Evolutionary conservation across 2,888 invertebrate genomes (phyloP).

Genomic region (Pycnomerus fuliginosus): DNA sequence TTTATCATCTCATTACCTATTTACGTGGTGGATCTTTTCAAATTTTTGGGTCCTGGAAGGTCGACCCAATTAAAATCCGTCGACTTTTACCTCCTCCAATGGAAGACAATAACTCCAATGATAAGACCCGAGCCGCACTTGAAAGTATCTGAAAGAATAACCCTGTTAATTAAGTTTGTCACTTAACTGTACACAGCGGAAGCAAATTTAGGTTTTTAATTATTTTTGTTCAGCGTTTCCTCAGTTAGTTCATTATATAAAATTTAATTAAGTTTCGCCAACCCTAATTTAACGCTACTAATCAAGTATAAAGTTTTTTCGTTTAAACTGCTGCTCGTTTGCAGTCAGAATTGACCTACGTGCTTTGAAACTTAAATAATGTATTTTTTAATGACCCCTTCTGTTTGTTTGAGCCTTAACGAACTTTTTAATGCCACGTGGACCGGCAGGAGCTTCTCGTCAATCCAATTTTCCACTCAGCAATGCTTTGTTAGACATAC

Average conservation of each 20-base stretch:
- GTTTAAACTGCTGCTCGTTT: constrained; percentile 49
- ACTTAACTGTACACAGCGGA: constrained; percentile 52
- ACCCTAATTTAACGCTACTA: constrained; percentile 56
- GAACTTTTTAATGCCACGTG: constrained; percentile 9
- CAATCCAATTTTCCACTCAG: constrained; percentile 6
- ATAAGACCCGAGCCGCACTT: constrained; percentile 46
- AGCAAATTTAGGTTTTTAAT: constrained; percentile 56
- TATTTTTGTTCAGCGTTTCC: constrained; percentile 57
- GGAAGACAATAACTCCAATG: constrained; percentile 26
- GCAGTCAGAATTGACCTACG: constrained; percentile 52
- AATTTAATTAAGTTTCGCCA: constrained; percentile 56
- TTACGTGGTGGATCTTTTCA: constrained; percentile 34
- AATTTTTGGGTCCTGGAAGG: neutral
- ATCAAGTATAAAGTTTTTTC: constrained; percentile 56
- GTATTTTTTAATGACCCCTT: constrained; percentile 47
- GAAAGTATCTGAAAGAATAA: constrained; percentile 50
- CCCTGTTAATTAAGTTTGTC: constrained; percentile 56
- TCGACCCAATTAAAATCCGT: neutral
- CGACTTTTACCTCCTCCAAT: neutral
- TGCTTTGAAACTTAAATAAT: constrained; percentile 49
- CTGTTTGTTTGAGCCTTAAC: constrained; percentile 15
- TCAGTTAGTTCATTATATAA: constrained; percentile 57
- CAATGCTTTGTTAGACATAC: too few species aligned
- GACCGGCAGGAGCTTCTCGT: neutral
- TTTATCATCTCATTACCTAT: constrained; percentile 54